Conservation (phyloP, 2,888 invertebrate species). For the Euproctis similis region DNA sequence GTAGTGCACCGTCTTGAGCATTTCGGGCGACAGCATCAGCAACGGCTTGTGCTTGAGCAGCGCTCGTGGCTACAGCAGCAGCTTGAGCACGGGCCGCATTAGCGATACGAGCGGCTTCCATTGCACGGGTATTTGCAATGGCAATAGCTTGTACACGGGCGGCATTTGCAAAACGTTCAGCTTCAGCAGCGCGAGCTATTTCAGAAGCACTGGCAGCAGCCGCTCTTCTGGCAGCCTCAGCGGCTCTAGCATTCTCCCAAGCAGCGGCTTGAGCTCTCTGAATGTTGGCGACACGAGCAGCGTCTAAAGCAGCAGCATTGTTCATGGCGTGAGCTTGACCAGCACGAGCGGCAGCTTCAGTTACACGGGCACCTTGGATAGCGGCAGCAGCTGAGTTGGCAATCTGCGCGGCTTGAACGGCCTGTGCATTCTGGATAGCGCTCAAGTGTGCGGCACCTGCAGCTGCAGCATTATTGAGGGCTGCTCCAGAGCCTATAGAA, state of each 20-base stretch:
- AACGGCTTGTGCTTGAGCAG: slow-evolving; percentile 32
- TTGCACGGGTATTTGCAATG: slow-evolving; percentile 59
- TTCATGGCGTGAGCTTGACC: slow-evolving; percentile 59
- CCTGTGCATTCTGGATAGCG: slow-evolving; percentile 66
- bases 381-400: slow-evolving; percentile 63
- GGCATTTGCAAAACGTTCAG: slow-evolving; percentile 51
- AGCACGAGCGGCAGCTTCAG: slow-evolving; percentile 60
- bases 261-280: slow-evolving; percentile 68
- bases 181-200: slow-evolving; percentile 28
- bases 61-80: slow-evolving; percentile 20
- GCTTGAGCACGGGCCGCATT: slow-evolving; percentile 30
- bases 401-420: slow-evolving; percentile 59
- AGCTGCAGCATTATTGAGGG: slow-evolving; percentile 58
- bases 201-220: slow-evolving; percentile 22
- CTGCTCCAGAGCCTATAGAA: slow-evolving; percentile 39
- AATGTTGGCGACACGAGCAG: slow-evolving; percentile 56
- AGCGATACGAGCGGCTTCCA: slow-evolving; percentile 63
- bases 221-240: slow-evolving; percentile 54
- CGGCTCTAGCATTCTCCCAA: slow-evolving; percentile 57
- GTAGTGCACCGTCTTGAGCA: slow-evolving; percentile 48
- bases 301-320: slow-evolving; percentile 62
- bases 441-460: slow-evolving; percentile 63
- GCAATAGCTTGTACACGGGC: slow-evolving; percentile 63
- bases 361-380: slow-evolving; percentile 59
- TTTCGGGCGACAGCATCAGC: slow-evolving; percentile 31